Evolutionary conservation across 2,113 vertebrate species (phyloP).

Genomic region (Psephotus haematonotus): DNA sequence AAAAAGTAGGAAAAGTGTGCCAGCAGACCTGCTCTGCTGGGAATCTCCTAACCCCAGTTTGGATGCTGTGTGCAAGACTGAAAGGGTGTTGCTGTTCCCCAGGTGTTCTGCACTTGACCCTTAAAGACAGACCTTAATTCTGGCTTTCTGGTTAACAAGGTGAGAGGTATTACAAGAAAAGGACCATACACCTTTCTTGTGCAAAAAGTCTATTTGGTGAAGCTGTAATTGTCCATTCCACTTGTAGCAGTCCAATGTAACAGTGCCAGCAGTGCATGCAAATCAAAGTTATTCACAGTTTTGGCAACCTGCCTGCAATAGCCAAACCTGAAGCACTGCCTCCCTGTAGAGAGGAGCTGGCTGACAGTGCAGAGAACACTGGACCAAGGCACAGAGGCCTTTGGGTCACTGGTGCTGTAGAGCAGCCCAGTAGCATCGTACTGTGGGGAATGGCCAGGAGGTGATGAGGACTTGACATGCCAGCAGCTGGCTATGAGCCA

Average conservation of each 20-base stretch:
- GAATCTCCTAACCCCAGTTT: not conserved
- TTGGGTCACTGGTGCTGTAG: not conserved
- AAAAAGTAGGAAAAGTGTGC: not conserved
- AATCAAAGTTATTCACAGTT: not conserved
- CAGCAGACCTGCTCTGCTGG: not conserved
- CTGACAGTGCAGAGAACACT: accelerated
- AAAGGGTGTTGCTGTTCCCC: not conserved
- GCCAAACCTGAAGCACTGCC: not conserved
- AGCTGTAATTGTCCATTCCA: not conserved
- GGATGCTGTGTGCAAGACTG: not conserved
- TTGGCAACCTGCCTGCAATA: not conserved
- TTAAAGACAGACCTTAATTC: not conserved
- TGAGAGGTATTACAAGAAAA: not conserved
- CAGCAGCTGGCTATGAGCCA: not conserved
- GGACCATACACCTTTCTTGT: not conserved
- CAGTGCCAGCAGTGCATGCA: not conserved
- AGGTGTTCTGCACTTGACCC: not conserved
- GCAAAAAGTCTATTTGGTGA: not conserved
- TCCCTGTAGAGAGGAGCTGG: not conserved
- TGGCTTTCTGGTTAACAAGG: not conserved
- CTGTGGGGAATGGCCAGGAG: not conserved
- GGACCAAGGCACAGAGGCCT: not conserved
- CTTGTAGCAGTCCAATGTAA: not conserved
- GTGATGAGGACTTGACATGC: not conserved
- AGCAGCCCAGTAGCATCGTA: not conserved